phyloP scores from a whole-genome alignment of 2,113 vertebrate species.

The Psephotus haematonotus region DNA sequence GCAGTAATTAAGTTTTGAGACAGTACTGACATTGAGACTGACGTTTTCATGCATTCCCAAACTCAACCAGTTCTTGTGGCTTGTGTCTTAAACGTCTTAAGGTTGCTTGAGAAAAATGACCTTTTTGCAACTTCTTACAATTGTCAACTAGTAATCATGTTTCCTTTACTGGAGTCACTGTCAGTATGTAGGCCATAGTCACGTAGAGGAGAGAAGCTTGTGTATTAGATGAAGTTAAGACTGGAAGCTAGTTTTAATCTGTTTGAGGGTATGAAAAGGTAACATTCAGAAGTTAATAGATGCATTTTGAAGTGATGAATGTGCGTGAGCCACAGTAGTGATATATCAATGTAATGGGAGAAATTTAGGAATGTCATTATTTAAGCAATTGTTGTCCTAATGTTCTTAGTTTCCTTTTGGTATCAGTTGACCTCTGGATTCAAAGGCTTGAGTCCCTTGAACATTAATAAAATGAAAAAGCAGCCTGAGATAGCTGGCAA shows the following conservation, averaged over 20 bases:
- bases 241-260: fast-evolving
- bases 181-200: background rate
- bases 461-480: background rate
- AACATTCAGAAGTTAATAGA: background rate
- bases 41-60: background rate
- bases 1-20: background rate
- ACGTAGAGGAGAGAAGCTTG: background rate
- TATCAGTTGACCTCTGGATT: background rate
- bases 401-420: background rate
- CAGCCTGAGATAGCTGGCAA: background rate
- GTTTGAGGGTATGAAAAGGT: background rate
- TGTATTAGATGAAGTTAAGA: fast-evolving
- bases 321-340: background rate
- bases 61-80: background rate
- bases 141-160: background rate
- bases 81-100: background rate
- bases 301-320: background rate
- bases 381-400: background rate
- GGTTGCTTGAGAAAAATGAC: background rate
- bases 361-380: background rate
- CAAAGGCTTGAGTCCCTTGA: background rate
- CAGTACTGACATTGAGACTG: background rate
- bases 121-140: background rate
- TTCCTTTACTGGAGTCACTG: background rate
- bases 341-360: background rate